Conservation (phyloP, 2,888 invertebrate genomes). For the Chrysolina oricalcia region DNA sequence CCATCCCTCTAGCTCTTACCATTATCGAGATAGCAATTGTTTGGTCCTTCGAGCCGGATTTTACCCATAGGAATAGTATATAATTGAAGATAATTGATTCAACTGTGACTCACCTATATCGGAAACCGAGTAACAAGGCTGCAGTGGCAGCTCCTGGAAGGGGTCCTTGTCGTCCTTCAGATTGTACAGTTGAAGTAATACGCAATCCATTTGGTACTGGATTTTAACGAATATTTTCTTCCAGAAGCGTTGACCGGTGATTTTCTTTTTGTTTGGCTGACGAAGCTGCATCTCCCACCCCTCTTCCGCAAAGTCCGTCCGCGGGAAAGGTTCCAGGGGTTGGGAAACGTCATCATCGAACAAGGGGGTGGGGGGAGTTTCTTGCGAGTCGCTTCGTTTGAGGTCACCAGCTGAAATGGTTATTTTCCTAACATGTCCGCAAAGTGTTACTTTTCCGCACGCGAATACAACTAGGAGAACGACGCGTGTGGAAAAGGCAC, state of each 20-base stretch:
- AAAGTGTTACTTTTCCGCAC: no score
- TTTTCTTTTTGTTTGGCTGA: conserved; percentile 97
- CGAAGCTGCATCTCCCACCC: conserved; percentile 98
- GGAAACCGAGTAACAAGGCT: conserved; percentile 96
- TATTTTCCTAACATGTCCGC: no score
- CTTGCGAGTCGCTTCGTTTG: conserved; percentile 78
- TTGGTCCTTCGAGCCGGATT: no score
- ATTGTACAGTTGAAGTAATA: conserved; percentile 90
- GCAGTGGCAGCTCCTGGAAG: conserved; percentile 94
- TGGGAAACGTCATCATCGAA: conserved; percentile 95
- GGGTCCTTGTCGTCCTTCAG: conserved; percentile 84
- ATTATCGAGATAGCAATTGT: no score
- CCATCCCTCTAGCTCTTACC: no score
- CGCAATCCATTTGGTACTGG: conserved; percentile 83
- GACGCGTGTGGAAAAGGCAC: no score
- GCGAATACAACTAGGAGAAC: no score
- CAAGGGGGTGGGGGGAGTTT: conserved; percentile 92
- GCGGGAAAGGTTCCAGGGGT: conserved; percentile 93
- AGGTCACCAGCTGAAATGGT: conserved; percentile 63
- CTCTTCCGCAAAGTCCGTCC: conserved; percentile 83
- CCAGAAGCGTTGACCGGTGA: conserved; percentile 95
- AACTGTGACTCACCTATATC: conserved; percentile 77
- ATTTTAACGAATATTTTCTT: conserved; percentile 95
- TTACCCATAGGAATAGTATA: no score
- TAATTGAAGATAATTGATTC: no score